Conservation (phyloP, 2,888 invertebrate species). For the Phymatocera aterrima region DNA sequence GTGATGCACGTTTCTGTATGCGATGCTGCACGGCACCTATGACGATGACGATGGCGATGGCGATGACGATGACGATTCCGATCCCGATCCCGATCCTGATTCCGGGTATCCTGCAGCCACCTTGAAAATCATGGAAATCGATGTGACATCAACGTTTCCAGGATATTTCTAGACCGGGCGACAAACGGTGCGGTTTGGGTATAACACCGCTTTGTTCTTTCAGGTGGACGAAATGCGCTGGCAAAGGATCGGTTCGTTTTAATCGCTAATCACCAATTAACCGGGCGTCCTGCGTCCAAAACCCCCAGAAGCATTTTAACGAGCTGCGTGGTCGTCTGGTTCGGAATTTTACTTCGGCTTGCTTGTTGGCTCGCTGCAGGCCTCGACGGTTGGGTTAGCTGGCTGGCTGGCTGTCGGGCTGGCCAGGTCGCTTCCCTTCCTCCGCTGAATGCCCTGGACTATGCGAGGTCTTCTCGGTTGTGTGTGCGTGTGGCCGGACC, state of each 20-base stretch:
- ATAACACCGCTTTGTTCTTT: conserved; percentile 45
- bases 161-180: conserved; percentile 28
- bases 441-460: conserved; percentile 41
- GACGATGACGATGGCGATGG: neutral
- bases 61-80: too few species aligned
- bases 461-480: conserved; percentile 31
- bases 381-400: conserved; percentile 44
- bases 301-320: conserved; percentile 75
- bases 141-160: neutral
- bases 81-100: too few species aligned
- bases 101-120: neutral
- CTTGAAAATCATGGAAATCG: neutral
- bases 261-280: conserved; percentile 75
- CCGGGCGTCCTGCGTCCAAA: conserved; percentile 71
- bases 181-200: conserved; percentile 21
- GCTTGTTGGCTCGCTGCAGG: conserved; percentile 35
- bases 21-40: neutral
- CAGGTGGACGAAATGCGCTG: conserved; percentile 35
- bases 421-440: conserved; percentile 43
- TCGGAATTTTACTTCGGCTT: conserved; percentile 71
- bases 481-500: conserved; percentile 67
- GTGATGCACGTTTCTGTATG: conserved; percentile 11
- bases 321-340: conserved; percentile 72
- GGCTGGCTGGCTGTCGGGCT: conserved; percentile 41
- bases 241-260: conserved; percentile 71